Evolutionary conservation across 2,797 vertebrate species (phyloP), one percentile per base, ranked within the genome.

Genomic region (Lateolabrax maculatus): DNA sequence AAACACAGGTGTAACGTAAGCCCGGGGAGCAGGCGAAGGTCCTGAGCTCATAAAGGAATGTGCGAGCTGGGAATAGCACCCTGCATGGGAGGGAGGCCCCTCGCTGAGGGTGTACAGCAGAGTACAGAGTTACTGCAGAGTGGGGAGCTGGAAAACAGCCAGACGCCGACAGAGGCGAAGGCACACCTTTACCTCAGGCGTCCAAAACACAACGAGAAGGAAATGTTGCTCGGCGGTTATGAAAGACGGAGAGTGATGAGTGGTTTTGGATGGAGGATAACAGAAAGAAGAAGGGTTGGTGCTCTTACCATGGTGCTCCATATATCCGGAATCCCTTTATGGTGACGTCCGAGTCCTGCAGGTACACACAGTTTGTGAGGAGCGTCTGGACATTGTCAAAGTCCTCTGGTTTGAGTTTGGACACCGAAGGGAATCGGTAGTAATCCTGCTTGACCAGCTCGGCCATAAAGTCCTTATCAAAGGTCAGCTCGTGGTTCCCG

Each of bases 371-470:
- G 96, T 99, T 99, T 93, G 98, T 97, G 95, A 99, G 97, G 78
- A 98, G 96, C 63, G 97, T 96, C 94, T 99, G 98, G 92, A 99
- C 98, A 93, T 99, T 97, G 95, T 99, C 98, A 97, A 99, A 99
- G 95, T 99, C 98, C 96, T 99, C 98, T 27, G 98, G 97, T 95
- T 98, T 98, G 96, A 99, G 97, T 95, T 99, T 99, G 95, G 98
- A 99, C 89, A 99, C 98, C 11, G 98, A 99, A 63, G 98, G 98
- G 94, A 99, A 99, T 88, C 98, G 97, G 95, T 99, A 99, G 96
- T 99, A 99, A 96, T 99, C 98, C 97, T 99, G 98, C 96, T 99
- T 99, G 89, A 99, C 97, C 94, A 99, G 97, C 94, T 99, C 98
- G 53, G 98, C 96, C 98, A 99, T 99, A 95, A 99, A 99, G 96